Evolutionary conservation across 2,888 invertebrate genomes (phyloP).

Genomic region (Eumerus sabulonum): DNA sequence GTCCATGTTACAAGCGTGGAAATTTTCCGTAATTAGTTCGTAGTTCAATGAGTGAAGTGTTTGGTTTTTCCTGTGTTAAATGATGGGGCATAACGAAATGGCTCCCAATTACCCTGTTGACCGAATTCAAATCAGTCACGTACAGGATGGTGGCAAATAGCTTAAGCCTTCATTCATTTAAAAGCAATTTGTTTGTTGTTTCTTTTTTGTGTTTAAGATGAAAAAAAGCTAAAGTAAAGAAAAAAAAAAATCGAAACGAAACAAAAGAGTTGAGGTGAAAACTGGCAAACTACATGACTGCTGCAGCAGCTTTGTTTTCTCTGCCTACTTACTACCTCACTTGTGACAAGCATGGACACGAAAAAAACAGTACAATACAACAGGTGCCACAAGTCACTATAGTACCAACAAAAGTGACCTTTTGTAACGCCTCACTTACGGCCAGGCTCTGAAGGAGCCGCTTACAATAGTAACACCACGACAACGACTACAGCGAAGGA

Average conservation of each 20-base stretch:
- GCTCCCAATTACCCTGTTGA: conserved; percentile 52
- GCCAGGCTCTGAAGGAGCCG: conserved; percentile 57
- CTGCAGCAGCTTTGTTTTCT: background rate
- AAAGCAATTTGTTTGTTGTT: conserved; percentile 46
- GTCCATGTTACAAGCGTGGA: conserved; percentile 64
- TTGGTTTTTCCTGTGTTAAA: background rate
- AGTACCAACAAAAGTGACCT: conserved; percentile 47
- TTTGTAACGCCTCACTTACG: conserved; percentile 52
- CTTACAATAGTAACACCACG: conserved; percentile 35
- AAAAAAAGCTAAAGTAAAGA: too few relatives aligned
- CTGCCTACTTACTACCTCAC: background rate
- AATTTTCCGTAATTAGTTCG: conserved; percentile 62
- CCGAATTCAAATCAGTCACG: conserved; percentile 69
- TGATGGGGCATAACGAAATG: conserved; percentile 6
- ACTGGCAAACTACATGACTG: conserved; percentile 22
- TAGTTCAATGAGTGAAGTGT: conserved; percentile 17
- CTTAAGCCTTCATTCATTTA: conserved; percentile 41
- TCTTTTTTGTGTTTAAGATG: too few relatives aligned
- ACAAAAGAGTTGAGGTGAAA: conserved; percentile 59
- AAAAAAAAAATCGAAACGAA: conserved; percentile 3
- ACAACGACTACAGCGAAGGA: conserved; percentile 25
- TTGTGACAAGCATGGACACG: background rate
- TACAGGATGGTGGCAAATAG: conserved; percentile 52
- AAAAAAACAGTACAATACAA: conserved; percentile 8
- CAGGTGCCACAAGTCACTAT: conserved; percentile 50